Evolutionary conservation across 2,888 invertebrate species (phyloP).

Genomic region (Pollenia amentaria): DNA sequence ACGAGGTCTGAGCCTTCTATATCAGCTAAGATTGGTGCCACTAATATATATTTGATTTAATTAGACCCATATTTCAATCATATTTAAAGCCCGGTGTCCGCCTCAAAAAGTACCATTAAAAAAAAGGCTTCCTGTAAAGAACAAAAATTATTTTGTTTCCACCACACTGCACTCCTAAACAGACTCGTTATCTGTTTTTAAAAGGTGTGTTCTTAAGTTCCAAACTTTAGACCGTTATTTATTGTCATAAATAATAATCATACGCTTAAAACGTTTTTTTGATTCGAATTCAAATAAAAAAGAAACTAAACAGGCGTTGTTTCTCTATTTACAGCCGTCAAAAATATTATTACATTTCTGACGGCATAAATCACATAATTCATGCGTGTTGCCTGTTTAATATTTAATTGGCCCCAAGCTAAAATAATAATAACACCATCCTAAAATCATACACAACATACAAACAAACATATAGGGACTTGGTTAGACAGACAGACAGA

Average conservation of each 20-base stretch:
- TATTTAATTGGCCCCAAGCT: constrained; percentile 74
- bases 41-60: too few species aligned
- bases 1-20: too few species aligned
- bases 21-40: too few species aligned
- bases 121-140: not conserved
- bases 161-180: not conserved
- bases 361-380: constrained; percentile 76
- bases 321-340: constrained; percentile 69
- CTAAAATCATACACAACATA: not conserved
- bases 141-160: not conserved
- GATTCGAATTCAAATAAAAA: constrained; percentile 52
- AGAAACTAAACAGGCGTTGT: constrained; percentile 67
- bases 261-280: constrained; percentile 63
- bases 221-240: constrained; percentile 63
- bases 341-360: constrained; percentile 74
- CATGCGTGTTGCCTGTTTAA: constrained; percentile 75
- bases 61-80: too few species aligned
- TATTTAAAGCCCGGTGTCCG: too few species aligned
- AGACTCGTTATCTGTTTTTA: constrained; percentile 1
- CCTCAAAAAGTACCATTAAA: not conserved
- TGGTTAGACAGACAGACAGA: not conserved
- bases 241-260: constrained; percentile 68
- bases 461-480: not conserved
- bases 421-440: constrained; percentile 73
- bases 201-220: constrained; percentile 50